Evolutionary conservation across 2,113 vertebrate species (phyloP), one percentile per base, ranked within the genome.

Genomic region (Elephas maximus): DNA sequence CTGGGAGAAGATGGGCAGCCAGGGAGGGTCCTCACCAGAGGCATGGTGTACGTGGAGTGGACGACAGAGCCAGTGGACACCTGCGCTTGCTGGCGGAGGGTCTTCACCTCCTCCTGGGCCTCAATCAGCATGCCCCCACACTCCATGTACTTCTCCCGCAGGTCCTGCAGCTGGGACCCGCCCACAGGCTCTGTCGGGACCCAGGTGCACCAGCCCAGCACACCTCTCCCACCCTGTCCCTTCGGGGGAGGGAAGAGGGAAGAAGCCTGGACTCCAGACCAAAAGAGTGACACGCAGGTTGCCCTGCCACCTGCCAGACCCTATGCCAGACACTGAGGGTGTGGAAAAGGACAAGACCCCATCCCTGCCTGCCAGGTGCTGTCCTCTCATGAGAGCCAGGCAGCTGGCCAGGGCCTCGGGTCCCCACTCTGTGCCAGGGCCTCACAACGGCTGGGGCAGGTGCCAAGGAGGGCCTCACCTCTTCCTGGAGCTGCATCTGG

Each of bases 61-160:
- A 99, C 98, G 96, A 99, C 98, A 0, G 99, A 99, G 97, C 99
- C 99, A 97, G 99, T 98, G 57, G 99, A 99, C 1, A 99, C 96
- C 0, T 0, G 71, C 81, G 97, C 99, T 92, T 99, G 99, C 97
- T 99, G 99, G 17, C 98, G 97, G 93, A 99, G 98, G 97, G 98
- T 99, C 98, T 99, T 99, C 3, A 98, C 98, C 97, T 99, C 99
- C 98, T 99, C 99, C 97, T 93, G 98, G 7, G 99, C 98, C 79
- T 99, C 99, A 1, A 96, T 97, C 83, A 99, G 99, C 99, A 99
- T 99, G 96, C 99, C 99, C 0, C 99, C 98, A 48, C 99, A 99
- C 96, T 99, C 98, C 0, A 93, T 82, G 76, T 99, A 99, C 96
- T 99, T 99, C 97, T 99, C 99, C 98, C 98, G 98, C 93, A 99